Base-by-base conservation (phyloP, 2,113 vertebrate species). In the Ranitomeya variabilis region DNA sequence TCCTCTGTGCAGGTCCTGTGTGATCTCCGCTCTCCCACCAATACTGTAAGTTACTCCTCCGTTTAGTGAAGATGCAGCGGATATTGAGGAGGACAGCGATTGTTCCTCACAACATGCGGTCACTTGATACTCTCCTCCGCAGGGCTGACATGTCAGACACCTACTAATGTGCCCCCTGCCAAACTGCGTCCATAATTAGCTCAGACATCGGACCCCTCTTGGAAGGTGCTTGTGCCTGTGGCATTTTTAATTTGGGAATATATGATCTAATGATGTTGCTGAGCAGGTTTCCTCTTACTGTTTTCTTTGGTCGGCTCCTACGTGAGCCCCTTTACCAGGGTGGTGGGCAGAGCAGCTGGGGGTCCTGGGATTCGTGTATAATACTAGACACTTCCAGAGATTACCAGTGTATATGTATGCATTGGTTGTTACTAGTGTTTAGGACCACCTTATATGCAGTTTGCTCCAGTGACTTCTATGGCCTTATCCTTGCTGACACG, bases 181-280 rank as follows among this genome's bases (percentile, higher is more conserved):
- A 83, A 52, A 55, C 31, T n/a, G 74, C 18, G 60, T 57, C 86
- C 74, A 55, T 54, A 87, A 31, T 80, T 87, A 87, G 86, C 76
- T 18, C 51, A 57, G 86, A 87, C 80, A 87, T 13, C 14, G 77
- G 14, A 80, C 62, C 11, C 73, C 86, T 37, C 15, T 37, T 57
- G 60, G 86, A 80, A 87, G 86, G 76, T 87, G 77, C 9, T 31
- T 15, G 11, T 57, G 51, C 60, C 62, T 51, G 0, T 23, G 76
- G 45, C 76, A 69, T 80, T 54, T 79, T 86, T 86, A 66, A 86
- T 79, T 66, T 86, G 6, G 45, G 86, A 80, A 51, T 31, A 52
- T 51, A 52, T 80, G 86, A 80, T 69, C 85, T 87, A 86, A 77
- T 64, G 77, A n/a, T 78, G 74, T 60, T 64, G 11, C 52, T 21